Evolutionary conservation across 2,888 invertebrate species (phyloP).

Genomic region (Linhomoeus sp.): DNA sequence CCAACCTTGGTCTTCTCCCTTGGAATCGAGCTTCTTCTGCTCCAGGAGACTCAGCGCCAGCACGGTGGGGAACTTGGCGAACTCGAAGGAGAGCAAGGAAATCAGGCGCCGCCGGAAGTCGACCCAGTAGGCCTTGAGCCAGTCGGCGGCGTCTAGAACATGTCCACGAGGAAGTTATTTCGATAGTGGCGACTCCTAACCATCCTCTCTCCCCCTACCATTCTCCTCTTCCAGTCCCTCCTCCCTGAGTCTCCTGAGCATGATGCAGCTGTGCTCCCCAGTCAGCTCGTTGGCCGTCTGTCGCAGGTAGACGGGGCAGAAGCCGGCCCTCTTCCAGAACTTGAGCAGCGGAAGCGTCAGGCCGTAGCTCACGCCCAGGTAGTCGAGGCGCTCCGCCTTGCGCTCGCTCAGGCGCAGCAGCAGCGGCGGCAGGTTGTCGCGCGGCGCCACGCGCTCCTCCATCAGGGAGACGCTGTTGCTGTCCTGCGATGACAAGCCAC

Average conservation of each 20-base stretch:
- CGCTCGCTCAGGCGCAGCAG: constrained; percentile 65
- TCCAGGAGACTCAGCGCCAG: constrained; percentile 48
- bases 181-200: no score
- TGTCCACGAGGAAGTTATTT: no score
- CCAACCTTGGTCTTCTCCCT: background rate
- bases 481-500: no score
- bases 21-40: constrained; percentile 9
- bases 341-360: constrained; percentile 40
- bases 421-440: constrained; percentile 64
- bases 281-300: constrained; percentile 87
- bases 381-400: constrained; percentile 61
- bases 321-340: constrained; percentile 62
- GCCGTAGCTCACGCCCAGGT: constrained; percentile 82
- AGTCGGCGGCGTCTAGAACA: no score
- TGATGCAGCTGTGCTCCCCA: constrained; percentile 90
- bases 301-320: constrained; percentile 57
- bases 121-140: constrained; percentile 17
- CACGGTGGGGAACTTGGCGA: constrained; percentile 51
- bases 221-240: no score
- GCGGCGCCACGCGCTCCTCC: constrained; percentile 50
- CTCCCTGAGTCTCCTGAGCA: constrained; percentile 53
- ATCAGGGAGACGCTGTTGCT: constrained; percentile 38
- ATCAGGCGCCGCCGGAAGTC: constrained; percentile 68
- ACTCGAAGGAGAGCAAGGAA: constrained; percentile 52
- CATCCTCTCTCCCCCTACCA: no score